Evolutionary conservation across 1,140 invertebrate genomes (phyloP).

Genomic region (Pentalonia nigronervosa): DNA sequence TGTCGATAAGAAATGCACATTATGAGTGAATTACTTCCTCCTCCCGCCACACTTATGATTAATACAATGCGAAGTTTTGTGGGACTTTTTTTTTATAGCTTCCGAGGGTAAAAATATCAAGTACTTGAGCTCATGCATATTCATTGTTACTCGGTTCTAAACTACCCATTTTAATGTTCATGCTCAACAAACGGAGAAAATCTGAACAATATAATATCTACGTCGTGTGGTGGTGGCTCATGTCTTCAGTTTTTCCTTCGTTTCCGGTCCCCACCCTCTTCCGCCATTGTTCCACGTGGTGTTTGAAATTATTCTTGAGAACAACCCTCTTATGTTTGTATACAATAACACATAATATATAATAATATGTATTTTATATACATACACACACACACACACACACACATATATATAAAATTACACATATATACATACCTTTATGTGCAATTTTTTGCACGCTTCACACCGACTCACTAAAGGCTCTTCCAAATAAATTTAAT

Average conservation of each 20-base stretch:
- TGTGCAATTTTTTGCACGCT: neutral
- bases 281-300: slow-evolving; percentile 25
- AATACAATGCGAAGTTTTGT: slow-evolving; percentile 33
- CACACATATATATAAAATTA: too few relatives aligned
- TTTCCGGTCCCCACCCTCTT: neutral
- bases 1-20: slow-evolving; percentile 13
- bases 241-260: slow-evolving; percentile 47
- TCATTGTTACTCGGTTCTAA: slow-evolving; percentile 24
- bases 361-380: neutral
- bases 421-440: neutral
- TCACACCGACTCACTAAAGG: neutral
- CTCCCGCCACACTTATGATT: neutral
- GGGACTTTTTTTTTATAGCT: slow-evolving; percentile 22
- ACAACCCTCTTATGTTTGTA: slow-evolving; percentile 11
- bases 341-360: slow-evolving; percentile 1
- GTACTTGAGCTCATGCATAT: slow-evolving; percentile 37
- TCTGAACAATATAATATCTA: neutral
- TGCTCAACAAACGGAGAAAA: slow-evolving; percentile 35
- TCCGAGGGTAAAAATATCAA: slow-evolving; percentile 44
- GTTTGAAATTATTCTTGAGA: slow-evolving; percentile 40
- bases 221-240: neutral
- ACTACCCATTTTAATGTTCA: slow-evolving; percentile 46
- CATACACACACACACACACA: neutral
- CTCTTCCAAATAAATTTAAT: neutral
- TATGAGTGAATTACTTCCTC: neutral